Percentiles rank a stretch among this genome's conserved stretches.
Evolutionary conservation across 2,113 vertebrate genomes (phyloP).

Genomic region (Camarhynchus parvulus): DNA sequence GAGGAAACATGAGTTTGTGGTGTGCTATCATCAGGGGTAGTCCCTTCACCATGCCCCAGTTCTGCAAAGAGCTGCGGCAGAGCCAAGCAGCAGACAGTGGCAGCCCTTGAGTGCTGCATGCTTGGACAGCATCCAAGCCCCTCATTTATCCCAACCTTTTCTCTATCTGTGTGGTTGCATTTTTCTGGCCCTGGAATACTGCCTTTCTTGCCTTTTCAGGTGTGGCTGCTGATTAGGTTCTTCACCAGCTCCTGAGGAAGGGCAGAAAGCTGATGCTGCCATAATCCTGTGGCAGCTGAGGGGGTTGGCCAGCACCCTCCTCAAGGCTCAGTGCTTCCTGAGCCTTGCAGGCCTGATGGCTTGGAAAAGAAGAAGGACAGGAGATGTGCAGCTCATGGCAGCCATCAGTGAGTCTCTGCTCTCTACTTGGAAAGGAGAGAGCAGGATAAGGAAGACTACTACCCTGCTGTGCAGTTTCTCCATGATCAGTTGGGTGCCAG

Average conservation of each 20-base stretch:
- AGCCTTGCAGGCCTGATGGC: neutral
- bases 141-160: neutral
- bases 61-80: neutral
- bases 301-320: neutral
- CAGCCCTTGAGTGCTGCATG: neutral
- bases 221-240: neutral
- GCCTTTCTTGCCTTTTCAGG: neutral
- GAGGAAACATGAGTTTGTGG: neutral
- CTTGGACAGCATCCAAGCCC: neutral
- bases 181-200: neutral
- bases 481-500: fast-evolving
- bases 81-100: neutral
- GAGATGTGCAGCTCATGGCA: neutral
- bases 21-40: neutral
- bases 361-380: neutral
- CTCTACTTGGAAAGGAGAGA: neutral
- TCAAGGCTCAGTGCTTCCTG: neutral
- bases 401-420: neutral
- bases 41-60: neutral
- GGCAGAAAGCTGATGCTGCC: neutral
- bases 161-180: neutral
- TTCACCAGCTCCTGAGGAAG: neutral
- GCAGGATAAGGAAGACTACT: neutral
- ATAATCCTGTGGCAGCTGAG: neutral
- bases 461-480: neutral